Evolutionary conservation across 1,140 invertebrate genomes (phyloP).

Genomic region (Schlechtendalia chinensis): DNA sequence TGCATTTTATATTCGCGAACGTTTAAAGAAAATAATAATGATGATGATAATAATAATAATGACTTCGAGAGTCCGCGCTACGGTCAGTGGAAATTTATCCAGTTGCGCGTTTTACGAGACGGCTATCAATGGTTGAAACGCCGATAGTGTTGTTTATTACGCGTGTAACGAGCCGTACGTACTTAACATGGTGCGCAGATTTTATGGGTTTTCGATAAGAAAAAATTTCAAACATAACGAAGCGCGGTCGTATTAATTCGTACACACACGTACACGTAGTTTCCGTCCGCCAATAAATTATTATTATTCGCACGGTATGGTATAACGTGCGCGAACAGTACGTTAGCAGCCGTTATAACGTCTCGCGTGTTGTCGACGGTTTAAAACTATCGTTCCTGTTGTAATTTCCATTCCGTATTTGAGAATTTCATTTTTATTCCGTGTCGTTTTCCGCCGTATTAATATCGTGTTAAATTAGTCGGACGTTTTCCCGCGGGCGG

Average conservation of each 20-base stretch:
- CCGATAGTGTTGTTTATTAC: conserved; percentile 24
- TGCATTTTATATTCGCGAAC: neutral
- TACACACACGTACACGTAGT: neutral
- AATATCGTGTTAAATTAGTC: too few relatives aligned
- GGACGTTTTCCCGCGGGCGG: too few relatives aligned
- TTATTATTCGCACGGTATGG: neutral
- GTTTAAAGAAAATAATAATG: conserved; percentile 35
- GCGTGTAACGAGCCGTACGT: neutral
- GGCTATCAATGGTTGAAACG: neutral
- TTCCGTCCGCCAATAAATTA: conserved; percentile 2
- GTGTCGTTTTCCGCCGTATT: too few relatives aligned
- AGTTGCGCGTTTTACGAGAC: too few relatives aligned
- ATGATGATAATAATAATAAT: too few relatives aligned
- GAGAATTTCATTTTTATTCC: too few relatives aligned
- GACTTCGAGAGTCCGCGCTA: too few relatives aligned
- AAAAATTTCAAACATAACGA: neutral
- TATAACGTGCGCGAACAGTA: too few relatives aligned
- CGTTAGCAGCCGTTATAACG: too few relatives aligned
- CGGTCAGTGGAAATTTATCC: conserved; percentile 17
- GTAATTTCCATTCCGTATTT: too few relatives aligned
- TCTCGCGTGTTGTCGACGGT: too few relatives aligned
- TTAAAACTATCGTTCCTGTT: too few relatives aligned
- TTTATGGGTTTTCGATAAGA: conserved; percentile 31
- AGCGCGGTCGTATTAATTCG: neutral
- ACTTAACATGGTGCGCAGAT: neutral